phyloP scores from a whole-genome alignment of 2,797 vertebrate species.

The Cirrhinus molitorella region DNA sequence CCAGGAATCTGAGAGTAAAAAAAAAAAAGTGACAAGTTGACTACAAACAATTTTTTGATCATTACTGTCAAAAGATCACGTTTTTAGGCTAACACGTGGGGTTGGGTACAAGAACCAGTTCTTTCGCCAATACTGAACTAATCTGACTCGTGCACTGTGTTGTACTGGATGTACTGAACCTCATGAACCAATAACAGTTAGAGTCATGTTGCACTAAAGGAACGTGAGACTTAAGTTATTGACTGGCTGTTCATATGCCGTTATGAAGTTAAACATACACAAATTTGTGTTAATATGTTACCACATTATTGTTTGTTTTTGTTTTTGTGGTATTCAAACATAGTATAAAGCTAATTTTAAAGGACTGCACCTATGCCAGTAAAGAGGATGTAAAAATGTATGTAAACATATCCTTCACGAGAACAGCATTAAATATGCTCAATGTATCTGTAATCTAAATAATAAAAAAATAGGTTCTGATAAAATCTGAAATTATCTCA shows the following conservation, averaged over 20 bases:
- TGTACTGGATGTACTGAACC: neutral
- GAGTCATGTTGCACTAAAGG: neutral
- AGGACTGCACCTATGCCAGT: neutral
- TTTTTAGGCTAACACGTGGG: neutral
- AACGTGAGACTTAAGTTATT: neutral
- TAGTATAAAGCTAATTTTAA: neutral
- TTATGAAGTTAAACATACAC: constrained; percentile 10
- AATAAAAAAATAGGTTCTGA: neutral
- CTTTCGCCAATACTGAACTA: neutral
- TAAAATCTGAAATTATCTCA: neutral
- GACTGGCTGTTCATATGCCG: neutral
- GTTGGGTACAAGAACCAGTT: neutral
- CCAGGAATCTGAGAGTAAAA: constrained; percentile 23
- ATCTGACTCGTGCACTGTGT: neutral
- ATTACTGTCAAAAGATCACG: neutral
- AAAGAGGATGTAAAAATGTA: neutral
- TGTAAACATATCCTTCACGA: neutral
- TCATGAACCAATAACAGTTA: neutral
- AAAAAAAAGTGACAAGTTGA: constrained; percentile 1
- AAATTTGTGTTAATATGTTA: neutral
- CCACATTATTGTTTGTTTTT: neutral
- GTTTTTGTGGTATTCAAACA: constrained; percentile 1
- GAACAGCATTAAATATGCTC: neutral
- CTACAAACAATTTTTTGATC: constrained; percentile 3
- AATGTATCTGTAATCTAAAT: neutral